Evolutionary conservation across 2,797 vertebrate species (phyloP), one percentile per base, ranked within the genome.

Genomic region (Amblyopsis hoosieri): DNA sequence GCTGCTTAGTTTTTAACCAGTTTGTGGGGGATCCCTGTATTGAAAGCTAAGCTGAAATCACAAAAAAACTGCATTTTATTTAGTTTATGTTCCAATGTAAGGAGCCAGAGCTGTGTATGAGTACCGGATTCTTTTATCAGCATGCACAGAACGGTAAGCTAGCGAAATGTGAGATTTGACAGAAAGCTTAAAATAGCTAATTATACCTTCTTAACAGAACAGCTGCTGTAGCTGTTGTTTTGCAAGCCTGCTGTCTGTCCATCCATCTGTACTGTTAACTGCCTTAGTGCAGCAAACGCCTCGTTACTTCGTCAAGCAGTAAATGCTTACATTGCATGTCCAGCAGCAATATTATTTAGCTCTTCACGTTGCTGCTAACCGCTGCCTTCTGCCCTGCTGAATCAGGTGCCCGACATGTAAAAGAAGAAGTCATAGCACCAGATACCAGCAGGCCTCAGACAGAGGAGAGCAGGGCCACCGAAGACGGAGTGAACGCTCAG

Each of bases 351-450:
- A n/a, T 13, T 55, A 10, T 56, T 56, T 56, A 31, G 45, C 17
- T 13, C 52, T 62, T 19, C 45, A 48, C 6, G 10, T 57, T 46
- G 4, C 9, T 13, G 45, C 42, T 48, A 64, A 58, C 60, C 2
- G 1, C 19, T 31, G 33, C 0, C 37, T 64, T 75, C n/a, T 78
- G 48, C 52, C 42, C 4, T 54, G 19, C 82, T 95, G 94, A 86
- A 60, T 84, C 91, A 86, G 79, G 65, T 90, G 72, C 67, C 74
- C 86, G 69, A 59, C 73, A 90, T 87, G 85, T 51, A 66, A 82
- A 71, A 81, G 89, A 64, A 88, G 71, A 87, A 80, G 69, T 66
- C 53, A 77, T 12, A 5, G 0, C 3, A 59, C 51, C 67, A 67
- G 72, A 75, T 72, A 9, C 54, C 72, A 66, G 54, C 62, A 69